phyloP scores from a whole-genome alignment of 2,113 vertebrate genomes.

The Dicerorhinus sumatrensis region DNA sequence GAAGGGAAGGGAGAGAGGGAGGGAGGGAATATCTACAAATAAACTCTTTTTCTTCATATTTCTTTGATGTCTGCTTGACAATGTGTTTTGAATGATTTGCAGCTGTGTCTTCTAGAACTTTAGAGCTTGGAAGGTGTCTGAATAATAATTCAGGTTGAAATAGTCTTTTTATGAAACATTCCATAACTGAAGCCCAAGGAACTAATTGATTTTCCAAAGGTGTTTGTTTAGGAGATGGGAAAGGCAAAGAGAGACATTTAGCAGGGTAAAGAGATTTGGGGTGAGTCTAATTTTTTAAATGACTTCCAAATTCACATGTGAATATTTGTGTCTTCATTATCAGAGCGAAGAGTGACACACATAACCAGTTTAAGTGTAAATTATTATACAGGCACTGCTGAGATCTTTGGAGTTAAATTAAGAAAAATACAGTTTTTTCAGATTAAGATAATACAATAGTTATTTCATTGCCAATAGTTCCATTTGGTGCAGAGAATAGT shows the following conservation, averaged over 20 bases:
- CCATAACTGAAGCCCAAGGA: neutral
- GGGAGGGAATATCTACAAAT: neutral
- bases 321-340: neutral
- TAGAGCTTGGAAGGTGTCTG: neutral
- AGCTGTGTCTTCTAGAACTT: neutral
- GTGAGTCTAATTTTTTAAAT: neutral
- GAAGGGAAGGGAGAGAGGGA: neutral
- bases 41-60: neutral
- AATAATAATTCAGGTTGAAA: neutral
- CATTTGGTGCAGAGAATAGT: neutral
- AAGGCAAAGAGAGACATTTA: neutral
- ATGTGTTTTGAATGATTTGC: slow-evolving; percentile 34
- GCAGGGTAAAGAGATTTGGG: neutral
- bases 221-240: neutral
- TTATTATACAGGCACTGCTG: neutral
- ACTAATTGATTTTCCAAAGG: slow-evolving; percentile 13
- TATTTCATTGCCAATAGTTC: neutral
- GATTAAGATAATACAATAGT: neutral
- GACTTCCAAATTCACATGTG: neutral
- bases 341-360: neutral
- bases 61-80: neutral
- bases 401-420: neutral
- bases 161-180: neutral
- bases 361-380: neutral
- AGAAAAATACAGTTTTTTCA: neutral